Evolutionary conservation across 2,888 invertebrate species (phyloP).

Genomic region (Lissocephala sabroskyi): DNA sequence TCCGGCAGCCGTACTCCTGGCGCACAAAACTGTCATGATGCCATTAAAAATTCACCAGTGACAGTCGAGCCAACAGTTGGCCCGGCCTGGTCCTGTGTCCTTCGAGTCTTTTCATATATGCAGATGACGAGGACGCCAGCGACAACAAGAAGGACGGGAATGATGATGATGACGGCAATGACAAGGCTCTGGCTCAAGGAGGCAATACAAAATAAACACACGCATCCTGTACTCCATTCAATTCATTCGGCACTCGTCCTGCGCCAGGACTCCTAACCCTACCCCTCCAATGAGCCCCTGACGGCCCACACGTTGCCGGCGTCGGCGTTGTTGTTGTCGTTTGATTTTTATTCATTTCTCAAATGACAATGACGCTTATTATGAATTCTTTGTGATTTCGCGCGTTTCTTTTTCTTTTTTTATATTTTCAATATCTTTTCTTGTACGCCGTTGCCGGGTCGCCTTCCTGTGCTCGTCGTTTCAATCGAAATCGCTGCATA

Average conservation of each 20-base stretch:
- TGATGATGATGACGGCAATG: background rate
- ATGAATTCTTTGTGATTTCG: constrained; percentile 67
- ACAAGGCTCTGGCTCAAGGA: constrained; percentile 7
- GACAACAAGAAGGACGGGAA: too few relatives aligned
- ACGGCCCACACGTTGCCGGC: constrained; percentile 23
- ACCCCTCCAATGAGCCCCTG: constrained; percentile 2
- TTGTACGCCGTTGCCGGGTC: too few relatives aligned
- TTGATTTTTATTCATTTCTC: constrained; percentile 60
- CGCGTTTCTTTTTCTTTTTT: constrained; percentile 43
- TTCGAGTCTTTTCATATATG: constrained; percentile 49
- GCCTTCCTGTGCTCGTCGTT: background rate
- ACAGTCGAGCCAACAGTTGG: too few relatives aligned
- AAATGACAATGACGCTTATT: constrained; percentile 69
- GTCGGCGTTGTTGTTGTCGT: constrained; percentile 27
- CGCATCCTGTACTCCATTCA: constrained; percentile 59
- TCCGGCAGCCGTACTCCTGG: too few relatives aligned
- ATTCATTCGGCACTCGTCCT: constrained; percentile 35
- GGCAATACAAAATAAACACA: constrained; percentile 40
- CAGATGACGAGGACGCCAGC: constrained; percentile 36
- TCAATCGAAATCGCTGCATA: constrained; percentile 2
- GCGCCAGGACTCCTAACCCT: too few relatives aligned
- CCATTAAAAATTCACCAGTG: constrained; percentile 54
- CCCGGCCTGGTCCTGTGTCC: too few relatives aligned
- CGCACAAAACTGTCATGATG: constrained; percentile 23
- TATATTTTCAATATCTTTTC: constrained; percentile 56